Evolutionary conservation across 1,140 invertebrate genomes (phyloP).

Genomic region (Aphis gossypii): DNA sequence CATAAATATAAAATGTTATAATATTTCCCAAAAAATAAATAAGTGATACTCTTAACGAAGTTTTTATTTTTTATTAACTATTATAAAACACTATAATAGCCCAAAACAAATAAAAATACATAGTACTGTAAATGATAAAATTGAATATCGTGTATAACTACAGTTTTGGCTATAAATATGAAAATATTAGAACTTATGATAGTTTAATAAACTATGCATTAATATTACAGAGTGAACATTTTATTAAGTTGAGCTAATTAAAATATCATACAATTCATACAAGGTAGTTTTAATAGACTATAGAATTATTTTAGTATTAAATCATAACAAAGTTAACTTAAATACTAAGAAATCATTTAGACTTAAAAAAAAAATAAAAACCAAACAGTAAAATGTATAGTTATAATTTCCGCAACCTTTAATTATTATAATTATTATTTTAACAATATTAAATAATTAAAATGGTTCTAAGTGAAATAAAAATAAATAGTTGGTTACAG

Average conservation of each 20-base stretch:
- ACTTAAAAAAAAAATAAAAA: background rate
- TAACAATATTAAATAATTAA: background rate
- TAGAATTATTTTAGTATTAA: background rate
- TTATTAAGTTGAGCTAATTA: background rate
- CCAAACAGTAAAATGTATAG: background rate
- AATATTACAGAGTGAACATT: background rate
- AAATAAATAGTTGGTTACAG: background rate
- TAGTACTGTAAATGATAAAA: background rate
- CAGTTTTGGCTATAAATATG: background rate
- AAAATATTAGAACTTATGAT: background rate
- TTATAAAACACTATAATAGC: too few relatives aligned
- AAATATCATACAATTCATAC: background rate
- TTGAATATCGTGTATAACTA: background rate
- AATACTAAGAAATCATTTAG: background rate
- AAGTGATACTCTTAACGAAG: too few relatives aligned
- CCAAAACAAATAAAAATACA: too few relatives aligned
- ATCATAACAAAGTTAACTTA: background rate
- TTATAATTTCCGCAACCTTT: background rate
- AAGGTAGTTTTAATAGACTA: background rate
- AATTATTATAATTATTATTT: background rate
- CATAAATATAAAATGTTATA: too few relatives aligned
- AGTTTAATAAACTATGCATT: background rate
- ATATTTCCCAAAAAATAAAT: too few relatives aligned
- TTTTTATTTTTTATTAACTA: too few relatives aligned
- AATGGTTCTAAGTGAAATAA: background rate